Conservation (phyloP, 2,113 vertebrate species). For the Tachysurus fulvidraco region DNA sequence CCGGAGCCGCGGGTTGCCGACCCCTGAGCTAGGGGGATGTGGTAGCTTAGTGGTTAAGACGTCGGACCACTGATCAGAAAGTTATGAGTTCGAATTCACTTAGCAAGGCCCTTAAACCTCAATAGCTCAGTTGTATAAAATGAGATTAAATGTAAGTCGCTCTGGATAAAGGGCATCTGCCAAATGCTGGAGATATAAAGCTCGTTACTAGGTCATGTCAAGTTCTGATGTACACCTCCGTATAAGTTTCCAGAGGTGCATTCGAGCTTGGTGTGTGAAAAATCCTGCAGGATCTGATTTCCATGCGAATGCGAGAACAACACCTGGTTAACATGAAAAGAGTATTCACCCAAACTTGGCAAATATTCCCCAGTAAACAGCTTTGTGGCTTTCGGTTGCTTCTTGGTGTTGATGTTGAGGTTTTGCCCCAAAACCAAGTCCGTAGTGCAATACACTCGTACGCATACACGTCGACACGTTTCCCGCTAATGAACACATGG, state of each 20-base stretch:
- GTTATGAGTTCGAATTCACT: too few relatives aligned
- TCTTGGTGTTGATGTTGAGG: constrained; percentile 46
- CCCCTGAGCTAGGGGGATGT: too few relatives aligned
- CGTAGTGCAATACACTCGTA: constrained; percentile 15
- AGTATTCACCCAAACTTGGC: constrained; percentile 48
- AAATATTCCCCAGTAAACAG: constrained; percentile 32
- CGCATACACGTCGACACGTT: constrained; percentile 8
- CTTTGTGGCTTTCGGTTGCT: constrained; percentile 28
- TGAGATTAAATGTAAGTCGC: too few relatives aligned
- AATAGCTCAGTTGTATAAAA: too few relatives aligned
- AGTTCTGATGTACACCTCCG: not conserved
- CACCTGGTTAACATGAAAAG: constrained; percentile 55
- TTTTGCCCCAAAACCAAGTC: constrained; percentile 43
- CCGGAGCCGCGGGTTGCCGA: too few relatives aligned
- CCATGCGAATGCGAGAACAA: constrained; percentile 47
- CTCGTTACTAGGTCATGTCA: not conserved
- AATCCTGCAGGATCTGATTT: constrained; percentile 36
- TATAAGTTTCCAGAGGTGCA: constrained; percentile 37
- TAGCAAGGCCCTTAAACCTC: too few relatives aligned
- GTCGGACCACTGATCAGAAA: too few relatives aligned
- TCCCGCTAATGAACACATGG: constrained; percentile 47
- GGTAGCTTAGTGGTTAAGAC: too few relatives aligned
- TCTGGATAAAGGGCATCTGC: too few relatives aligned
- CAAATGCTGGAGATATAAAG: too few relatives aligned
- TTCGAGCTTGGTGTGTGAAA: constrained; percentile 18